Conservation (phyloP, 2,888 invertebrate species). For the Drosophila bunnanda region DNA sequence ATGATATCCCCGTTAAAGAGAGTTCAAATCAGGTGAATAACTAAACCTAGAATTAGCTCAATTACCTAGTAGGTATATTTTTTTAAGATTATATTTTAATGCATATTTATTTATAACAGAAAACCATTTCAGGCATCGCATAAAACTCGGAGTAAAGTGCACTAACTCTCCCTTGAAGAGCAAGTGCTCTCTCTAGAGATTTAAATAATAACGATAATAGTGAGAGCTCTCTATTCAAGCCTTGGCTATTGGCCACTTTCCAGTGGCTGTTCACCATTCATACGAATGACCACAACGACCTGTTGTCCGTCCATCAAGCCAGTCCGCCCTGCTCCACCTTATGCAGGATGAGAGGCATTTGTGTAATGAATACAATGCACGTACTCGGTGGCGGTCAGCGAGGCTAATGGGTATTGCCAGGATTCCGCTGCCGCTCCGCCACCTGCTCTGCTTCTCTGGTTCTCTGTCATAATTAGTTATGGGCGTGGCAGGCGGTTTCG, state of each 20-base stretch:
- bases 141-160: background rate
- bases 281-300: conserved; percentile 16
- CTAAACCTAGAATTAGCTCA: background rate
- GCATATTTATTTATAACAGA: background rate
- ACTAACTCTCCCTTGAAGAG: background rate
- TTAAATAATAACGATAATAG: background rate
- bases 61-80: background rate
- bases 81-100: background rate
- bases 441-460: background rate
- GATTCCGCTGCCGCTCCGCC: background rate
- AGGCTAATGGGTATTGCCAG: conserved; percentile 37
- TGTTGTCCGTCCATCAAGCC: conserved; percentile 17
- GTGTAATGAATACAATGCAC: conserved; percentile 43
- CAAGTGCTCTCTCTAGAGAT: background rate
- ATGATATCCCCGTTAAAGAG: background rate
- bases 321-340: background rate
- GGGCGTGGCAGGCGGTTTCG: conserved; percentile 48
- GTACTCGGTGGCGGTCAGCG: conserved; percentile 38
- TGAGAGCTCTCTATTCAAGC: background rate
- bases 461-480: conserved; percentile 57
- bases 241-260: background rate
- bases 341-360: conserved; percentile 15
- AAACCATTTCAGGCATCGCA: background rate
- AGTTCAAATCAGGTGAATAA: background rate
- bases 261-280: conserved; percentile 3